A percentile compares a stretch with the other conserved stretches of the same genome.
Conservation (phyloP, 64 coral and sea anemone species). For the Exaiptasia diaphana region DNA sequence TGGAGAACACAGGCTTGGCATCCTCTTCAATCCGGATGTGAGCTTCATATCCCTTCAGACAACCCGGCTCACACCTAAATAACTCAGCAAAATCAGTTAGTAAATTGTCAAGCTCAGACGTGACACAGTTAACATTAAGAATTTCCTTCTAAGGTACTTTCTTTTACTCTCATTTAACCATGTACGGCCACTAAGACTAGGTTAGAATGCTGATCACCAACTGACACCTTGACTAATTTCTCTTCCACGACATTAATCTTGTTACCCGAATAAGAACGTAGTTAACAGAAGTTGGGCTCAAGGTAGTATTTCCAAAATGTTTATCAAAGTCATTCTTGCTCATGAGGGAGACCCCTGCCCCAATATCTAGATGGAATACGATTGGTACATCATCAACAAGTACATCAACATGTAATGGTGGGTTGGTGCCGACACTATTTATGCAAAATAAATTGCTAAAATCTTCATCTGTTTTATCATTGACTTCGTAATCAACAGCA, state of each 20-base stretch:
- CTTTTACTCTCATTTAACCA: conserved; percentile 22
- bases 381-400: conserved; percentile 16
- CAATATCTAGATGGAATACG: conserved; percentile 30
- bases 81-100: conserved; percentile 19
- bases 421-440: not conserved
- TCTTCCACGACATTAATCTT: conserved; percentile 9
- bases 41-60: conserved; percentile 21
- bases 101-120: conserved; percentile 8
- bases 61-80: conserved; percentile 25
- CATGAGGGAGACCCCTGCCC: not conserved
- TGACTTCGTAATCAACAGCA: not conserved
- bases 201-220: conserved; percentile 5
- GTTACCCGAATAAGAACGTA: conserved; percentile 19
- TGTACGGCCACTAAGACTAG: not conserved
- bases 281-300: conserved; percentile 41
- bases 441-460: not conserved
- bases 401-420: conserved; percentile 4
- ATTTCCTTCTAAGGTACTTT: conserved; percentile 1
- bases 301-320: conserved; percentile 24
- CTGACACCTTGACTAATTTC: conserved; percentile 15
- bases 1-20: not conserved
- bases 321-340: conserved; percentile 38
- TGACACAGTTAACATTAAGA: conserved; percentile 19
- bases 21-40: conserved; percentile 1
- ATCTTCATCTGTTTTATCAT: not conserved